Evolutionary conservation across 2,113 vertebrate genomes (phyloP).

Genomic region (Lycaon pictus): DNA sequence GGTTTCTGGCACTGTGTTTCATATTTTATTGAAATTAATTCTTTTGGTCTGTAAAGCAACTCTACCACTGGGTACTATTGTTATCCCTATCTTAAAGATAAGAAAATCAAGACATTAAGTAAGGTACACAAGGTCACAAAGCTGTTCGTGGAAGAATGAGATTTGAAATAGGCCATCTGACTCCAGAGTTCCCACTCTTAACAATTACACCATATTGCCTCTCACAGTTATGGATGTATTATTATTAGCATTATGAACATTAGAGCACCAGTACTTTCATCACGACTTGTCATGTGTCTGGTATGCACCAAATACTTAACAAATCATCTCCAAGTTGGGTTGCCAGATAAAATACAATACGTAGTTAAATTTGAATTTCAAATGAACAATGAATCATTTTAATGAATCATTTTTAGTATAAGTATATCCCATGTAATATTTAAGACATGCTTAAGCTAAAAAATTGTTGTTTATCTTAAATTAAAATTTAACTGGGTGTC

Average conservation of each 20-base stretch:
- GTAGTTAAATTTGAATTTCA: not conserved
- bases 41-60: not conserved
- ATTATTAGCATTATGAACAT: not conserved
- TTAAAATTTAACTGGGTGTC: not conserved
- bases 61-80: not conserved
- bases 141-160: not conserved
- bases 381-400: too few species aligned
- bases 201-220: not conserved
- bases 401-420: not conserved
- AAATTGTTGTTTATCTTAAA: not conserved
- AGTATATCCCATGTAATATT: not conserved
- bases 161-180: not conserved
- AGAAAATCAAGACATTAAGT: not conserved
- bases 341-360: not conserved
- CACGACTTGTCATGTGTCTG: not conserved
- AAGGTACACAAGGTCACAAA: not conserved
- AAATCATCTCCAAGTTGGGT: not conserved
- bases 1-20: not conserved
- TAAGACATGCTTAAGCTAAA: not conserved
- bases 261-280: not conserved
- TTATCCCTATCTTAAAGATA: not conserved
- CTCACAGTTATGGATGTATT: not conserved
- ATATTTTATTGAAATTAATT: not conserved
- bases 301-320: too few species aligned
- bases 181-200: not conserved